These are phyloP conservation scores for Vidua chalybeata DNA, from an alignment of 2,113 vertebrate species.

Conservation along the genomic window DNA sequence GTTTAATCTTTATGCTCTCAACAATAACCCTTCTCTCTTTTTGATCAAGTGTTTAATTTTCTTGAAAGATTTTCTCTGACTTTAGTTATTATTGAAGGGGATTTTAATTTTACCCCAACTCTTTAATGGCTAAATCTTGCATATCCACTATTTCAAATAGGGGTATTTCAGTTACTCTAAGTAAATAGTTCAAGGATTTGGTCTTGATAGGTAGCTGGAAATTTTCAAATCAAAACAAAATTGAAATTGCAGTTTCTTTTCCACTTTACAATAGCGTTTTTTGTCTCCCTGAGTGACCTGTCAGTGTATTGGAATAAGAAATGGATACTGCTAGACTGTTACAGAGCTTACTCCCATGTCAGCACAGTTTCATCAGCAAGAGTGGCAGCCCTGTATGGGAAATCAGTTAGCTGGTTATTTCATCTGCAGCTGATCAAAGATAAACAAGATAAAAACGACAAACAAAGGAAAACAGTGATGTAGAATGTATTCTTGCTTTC, in stretches of 20 bases:
- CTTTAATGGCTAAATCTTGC: slow-evolving; percentile 77
- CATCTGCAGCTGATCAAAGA: slow-evolving; percentile 64
- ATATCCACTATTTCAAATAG: slow-evolving; percentile 71
- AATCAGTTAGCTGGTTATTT: slow-evolving; percentile 52
- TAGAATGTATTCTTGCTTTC: slow-evolving; percentile 18
- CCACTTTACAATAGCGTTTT: slow-evolving; percentile 32
- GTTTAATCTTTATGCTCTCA: slow-evolving; percentile 75
- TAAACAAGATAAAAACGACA: slow-evolving; percentile 50
- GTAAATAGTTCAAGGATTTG: slow-evolving; percentile 77
- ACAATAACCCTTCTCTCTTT: slow-evolving; percentile 71
- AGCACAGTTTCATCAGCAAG: slow-evolving; percentile 19
- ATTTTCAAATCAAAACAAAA: slow-evolving; percentile 68
- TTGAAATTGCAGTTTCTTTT: slow-evolving; percentile 54
- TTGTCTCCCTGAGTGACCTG: slow-evolving; percentile 39
- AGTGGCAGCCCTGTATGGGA: slow-evolving; percentile 40
- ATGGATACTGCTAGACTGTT: slow-evolving; percentile 40
- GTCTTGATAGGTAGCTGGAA: slow-evolving; percentile 63
- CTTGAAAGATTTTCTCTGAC: slow-evolving; percentile 77
- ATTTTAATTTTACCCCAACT: slow-evolving; percentile 74
- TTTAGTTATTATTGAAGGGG: slow-evolving; percentile 72
- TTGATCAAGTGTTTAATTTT: slow-evolving; percentile 81
- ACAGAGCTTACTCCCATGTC: slow-evolving; percentile 3
- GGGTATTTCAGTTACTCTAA: slow-evolving; percentile 75
- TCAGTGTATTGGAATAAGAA: slow-evolving; percentile 40
- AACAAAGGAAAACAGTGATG: slow-evolving; percentile 44